Evolutionary conservation across 2,888 invertebrate genomes (phyloP), one percentile per base, ranked within the genome.

Genomic region (Andrena dorsata): DNA sequence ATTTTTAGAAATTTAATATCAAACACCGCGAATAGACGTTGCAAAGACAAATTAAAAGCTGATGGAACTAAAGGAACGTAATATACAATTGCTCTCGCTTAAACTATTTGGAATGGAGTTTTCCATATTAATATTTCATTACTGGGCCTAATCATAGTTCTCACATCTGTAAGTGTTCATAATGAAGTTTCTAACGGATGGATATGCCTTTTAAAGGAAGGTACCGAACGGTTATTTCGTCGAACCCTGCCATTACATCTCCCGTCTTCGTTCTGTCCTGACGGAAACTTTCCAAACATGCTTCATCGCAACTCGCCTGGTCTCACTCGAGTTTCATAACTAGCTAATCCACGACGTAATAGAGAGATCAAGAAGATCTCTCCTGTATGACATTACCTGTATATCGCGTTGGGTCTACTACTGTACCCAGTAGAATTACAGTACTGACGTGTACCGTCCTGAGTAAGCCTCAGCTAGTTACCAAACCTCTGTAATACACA

Each of bases 291-390:
- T 88, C 81, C 76, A 79, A 86, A 89, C 89, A 83, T 83, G 87
- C 87, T 89, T 89, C 89, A 89, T 89, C 89, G 86, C 84, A 78
- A 80, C 80, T 87, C 89, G 84, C 87, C 80, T 76, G 79, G 76
- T 65, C 78, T 78, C 82, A 79, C 76, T 86, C 75, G 88, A 92
- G 91, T 92, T 93, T 92, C 92, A 90, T 91, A 93, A 92, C 91
- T 90, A 90, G 90, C 91, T 92, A 93, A 92, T 92, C 92, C 90
- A 81, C 83, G 85, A 87, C 84, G 91, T 92, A 92, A 92, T 93
- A 90, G 89, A 91, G 92, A 92, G 90, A 92, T 92, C 91, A 90
- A 84, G 83, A 64, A 82, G 71, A 83, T 86, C 80, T 79, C 74
- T 69, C 53, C 60, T 65, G 61, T 66, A 47, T 74, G 76, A 75